Evolutionary conservation across 2,113 vertebrate genomes (phyloP), one percentile per base, ranked within the genome.

Genomic region (Oreotrochilus melanogaster): DNA sequence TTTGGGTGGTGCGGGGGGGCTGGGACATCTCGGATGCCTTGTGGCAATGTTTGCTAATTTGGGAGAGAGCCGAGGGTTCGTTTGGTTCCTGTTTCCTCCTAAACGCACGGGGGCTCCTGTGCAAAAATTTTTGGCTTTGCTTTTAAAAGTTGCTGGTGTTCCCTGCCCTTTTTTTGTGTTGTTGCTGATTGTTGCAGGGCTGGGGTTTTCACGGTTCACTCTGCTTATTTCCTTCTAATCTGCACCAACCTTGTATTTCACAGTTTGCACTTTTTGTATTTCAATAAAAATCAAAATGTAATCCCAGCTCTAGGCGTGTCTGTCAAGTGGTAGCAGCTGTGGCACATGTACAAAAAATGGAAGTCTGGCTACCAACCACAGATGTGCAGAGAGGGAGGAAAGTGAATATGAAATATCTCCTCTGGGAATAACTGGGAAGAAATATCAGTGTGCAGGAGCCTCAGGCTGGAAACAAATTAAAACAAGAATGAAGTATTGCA

Each of bases 211-310:
- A 94, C 48, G 24, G 95, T 97, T 97, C 96, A 96, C 93, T 45
- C 50, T 88, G 95, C 94, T 95, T 97, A 80, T 91, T 94, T 95
- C 95, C 86, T 93, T 95, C 70, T 97, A 72, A 92, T 91, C 78
- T 89, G 95, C 97, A 98, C 96, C 97, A 58, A 95, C 97, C 96
- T 95, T 98, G n/a, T 98, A 97, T 96, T 97, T 98, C 96, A 98
- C 94, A 67, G 37, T 97, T 97, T 97, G 97, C 98, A 98, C 97
- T 98, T 98, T 98, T 98, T 98, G 92, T 98, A 98, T 97, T 98
- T 98, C 98, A 98, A 98, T 98, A 98, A 98, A 98, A 96, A 97
- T 91, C 13, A 67, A 97, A 94, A 86, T 79, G 54, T 94, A 96
- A 89, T 93, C 94, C 74, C 58, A 89, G 58, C 56, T 67, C 27